These are phyloP conservation scores for Geotrypetes seraphini DNA, from an alignment of 2,797 vertebrate species.

Conservation along the genomic window DNA sequence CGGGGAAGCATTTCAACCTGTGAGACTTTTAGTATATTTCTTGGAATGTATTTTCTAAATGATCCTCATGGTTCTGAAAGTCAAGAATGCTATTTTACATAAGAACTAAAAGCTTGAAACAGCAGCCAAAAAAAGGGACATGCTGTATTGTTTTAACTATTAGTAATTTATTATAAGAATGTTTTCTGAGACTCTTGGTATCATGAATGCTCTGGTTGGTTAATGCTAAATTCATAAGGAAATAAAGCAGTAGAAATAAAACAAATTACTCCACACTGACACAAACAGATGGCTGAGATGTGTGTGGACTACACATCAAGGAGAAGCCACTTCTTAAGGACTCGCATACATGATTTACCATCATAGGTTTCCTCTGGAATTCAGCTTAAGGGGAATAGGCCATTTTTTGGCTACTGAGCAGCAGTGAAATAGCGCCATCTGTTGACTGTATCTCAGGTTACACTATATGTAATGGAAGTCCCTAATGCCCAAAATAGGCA, in stretches of 20 bases:
- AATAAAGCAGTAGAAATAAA: neutral
- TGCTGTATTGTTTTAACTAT: slow-evolving; percentile 39
- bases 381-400: too few relatives aligned
- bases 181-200: slow-evolving; percentile 13
- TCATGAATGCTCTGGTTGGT: slow-evolving; percentile 35
- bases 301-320: too few relatives aligned
- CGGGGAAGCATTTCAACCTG: slow-evolving; percentile 16
- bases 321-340: too few relatives aligned
- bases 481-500: too few relatives aligned
- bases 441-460: too few relatives aligned
- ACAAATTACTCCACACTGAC: slow-evolving; percentile 4
- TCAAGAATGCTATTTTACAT: slow-evolving; percentile 38
- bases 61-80: slow-evolving; percentile 1
- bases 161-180: slow-evolving; percentile 50
- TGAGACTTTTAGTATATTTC: slow-evolving; percentile 16
- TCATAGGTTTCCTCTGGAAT: too few relatives aligned
- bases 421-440: too few relatives aligned
- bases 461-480: too few relatives aligned
- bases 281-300: neutral
- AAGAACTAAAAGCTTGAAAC: slow-evolving; percentile 18
- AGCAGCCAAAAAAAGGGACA: slow-evolving; percentile 28
- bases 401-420: too few relatives aligned
- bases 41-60: slow-evolving; percentile 28
- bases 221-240: slow-evolving; percentile 9
- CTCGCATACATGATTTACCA: too few relatives aligned